phyloP scores from a whole-genome alignment of 2,797 vertebrate genomes.

The Gephyroberyx darwinii region DNA sequence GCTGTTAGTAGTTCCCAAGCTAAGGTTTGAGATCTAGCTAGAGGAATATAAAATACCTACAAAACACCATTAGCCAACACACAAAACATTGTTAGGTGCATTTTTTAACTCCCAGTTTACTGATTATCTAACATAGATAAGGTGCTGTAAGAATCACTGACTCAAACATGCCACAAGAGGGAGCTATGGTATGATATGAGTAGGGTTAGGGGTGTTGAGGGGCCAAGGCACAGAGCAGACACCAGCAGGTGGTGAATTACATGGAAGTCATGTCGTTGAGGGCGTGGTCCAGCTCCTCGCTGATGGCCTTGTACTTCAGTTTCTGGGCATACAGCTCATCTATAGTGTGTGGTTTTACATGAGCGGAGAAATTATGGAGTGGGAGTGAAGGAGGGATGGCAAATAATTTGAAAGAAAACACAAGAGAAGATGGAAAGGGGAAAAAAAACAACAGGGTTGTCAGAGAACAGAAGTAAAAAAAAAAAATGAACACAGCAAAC shows the following conservation, averaged over 20 bases:
- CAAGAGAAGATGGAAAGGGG: conserved; percentile 28
- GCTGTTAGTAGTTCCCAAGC: neutral
- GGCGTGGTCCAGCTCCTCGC: conserved; percentile 98
- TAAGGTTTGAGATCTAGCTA: neutral
- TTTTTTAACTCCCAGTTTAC: too few relatives aligned
- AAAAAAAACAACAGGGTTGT: conserved; percentile 29
- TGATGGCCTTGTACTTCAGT: conserved; percentile 99
- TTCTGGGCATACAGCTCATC: conserved; percentile 99
- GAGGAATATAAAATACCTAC: neutral
- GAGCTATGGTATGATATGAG: conserved; percentile 36
- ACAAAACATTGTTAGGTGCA: conserved; percentile 21
- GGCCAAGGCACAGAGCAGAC: conserved; percentile 45
- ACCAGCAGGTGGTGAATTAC: conserved; percentile 85
- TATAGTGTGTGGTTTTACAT: conserved; percentile 75
- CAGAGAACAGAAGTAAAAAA: conserved; percentile 46
- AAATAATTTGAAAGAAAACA: conserved; percentile 17
- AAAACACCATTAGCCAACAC: neutral
- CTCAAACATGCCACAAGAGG: conserved; percentile 65
- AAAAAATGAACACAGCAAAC: conserved; percentile 40
- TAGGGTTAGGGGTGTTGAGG: conserved; percentile 19
- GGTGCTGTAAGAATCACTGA: conserved; percentile 22
- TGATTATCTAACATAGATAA: neutral
- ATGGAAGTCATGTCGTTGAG: conserved; percentile 99
- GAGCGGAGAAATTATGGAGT: conserved; percentile 27
- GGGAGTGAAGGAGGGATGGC: conserved; percentile 29